A percentile compares a stretch with the other conserved stretches of the same genome.
Conservation (phyloP, 2,113 vertebrate genomes). For the Ramphastos sulfuratus region DNA sequence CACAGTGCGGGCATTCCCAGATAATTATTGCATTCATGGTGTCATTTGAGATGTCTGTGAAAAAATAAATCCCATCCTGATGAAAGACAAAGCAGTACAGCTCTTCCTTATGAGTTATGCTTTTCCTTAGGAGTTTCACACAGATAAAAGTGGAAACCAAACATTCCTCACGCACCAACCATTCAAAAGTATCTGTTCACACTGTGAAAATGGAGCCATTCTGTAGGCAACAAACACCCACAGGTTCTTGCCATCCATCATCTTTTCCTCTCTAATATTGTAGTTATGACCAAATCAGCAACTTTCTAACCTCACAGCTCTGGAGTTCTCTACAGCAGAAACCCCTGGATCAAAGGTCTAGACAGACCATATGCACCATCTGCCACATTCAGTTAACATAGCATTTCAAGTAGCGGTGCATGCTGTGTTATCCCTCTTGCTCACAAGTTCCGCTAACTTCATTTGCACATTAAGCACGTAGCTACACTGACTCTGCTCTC, state of each 20-base stretch:
- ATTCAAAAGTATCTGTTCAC: not conserved
- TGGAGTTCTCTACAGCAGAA: not conserved
- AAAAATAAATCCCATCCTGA: not conserved
- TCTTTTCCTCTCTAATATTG: not conserved
- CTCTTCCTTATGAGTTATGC: not conserved
- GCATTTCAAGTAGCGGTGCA: not conserved
- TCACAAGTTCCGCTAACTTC: not conserved
- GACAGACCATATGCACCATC: not conserved
- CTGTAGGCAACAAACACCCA: not conserved
- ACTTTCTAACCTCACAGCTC: not conserved
- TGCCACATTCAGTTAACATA: not conserved
- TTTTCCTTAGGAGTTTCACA: not conserved
- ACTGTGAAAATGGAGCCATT: not conserved
- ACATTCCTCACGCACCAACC: not conserved
- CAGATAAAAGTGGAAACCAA: not conserved
- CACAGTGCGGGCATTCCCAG: not conserved
- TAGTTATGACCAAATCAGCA: not conserved
- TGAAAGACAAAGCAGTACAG: not conserved
- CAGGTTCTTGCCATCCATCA: not conserved
- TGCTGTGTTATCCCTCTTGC: not conserved
- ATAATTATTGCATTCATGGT: not conserved
- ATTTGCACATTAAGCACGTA: not conserved
- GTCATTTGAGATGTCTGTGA: not conserved
- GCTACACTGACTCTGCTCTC: not conserved
- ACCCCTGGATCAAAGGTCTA: not conserved